A percentile compares a stretch with the other conserved stretches of the same genome.
Conservation (phyloP, 2,113 vertebrate genomes). For the Girardinichthys multiradiatus region DNA sequence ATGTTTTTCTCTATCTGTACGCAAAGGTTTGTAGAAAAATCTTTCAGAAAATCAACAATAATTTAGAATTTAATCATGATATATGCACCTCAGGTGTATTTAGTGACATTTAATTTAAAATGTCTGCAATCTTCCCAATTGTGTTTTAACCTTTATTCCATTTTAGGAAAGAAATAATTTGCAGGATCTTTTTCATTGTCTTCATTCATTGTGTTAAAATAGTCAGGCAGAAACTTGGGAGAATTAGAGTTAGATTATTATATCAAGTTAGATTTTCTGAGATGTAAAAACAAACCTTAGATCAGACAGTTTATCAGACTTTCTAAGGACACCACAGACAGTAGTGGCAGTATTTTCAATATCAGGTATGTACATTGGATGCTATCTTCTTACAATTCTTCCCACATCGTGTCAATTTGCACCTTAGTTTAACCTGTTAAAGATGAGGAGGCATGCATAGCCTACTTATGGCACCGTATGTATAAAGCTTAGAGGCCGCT, state of each 20-base stretch:
- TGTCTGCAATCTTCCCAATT: neutral
- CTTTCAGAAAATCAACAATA: neutral
- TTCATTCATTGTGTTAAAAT: too few relatives aligned
- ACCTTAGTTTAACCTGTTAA: constrained; percentile 32
- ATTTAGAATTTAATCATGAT: neutral
- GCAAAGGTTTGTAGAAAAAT: neutral
- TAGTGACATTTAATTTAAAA: neutral
- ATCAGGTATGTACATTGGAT: neutral
- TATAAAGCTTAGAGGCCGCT: constrained; percentile 21
- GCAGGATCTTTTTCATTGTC: too few relatives aligned
- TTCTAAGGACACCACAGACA: neutral
- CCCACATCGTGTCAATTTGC: neutral
- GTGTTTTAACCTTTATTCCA: neutral
- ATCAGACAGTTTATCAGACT: neutral
- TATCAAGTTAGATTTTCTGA: too few relatives aligned
- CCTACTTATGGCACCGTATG: neutral
- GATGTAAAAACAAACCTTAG: neutral
- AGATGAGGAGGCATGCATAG: constrained; percentile 17
- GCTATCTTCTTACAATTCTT: neutral
- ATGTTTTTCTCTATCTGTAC: too few relatives aligned
- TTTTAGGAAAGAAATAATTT: too few relatives aligned
- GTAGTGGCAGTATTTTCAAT: neutral
- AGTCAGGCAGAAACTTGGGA: too few relatives aligned
- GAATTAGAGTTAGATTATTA: too few relatives aligned
- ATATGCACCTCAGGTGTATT: neutral